Conservation (phyloP, 2,113 vertebrate species). For the Merops nubicus region DNA sequence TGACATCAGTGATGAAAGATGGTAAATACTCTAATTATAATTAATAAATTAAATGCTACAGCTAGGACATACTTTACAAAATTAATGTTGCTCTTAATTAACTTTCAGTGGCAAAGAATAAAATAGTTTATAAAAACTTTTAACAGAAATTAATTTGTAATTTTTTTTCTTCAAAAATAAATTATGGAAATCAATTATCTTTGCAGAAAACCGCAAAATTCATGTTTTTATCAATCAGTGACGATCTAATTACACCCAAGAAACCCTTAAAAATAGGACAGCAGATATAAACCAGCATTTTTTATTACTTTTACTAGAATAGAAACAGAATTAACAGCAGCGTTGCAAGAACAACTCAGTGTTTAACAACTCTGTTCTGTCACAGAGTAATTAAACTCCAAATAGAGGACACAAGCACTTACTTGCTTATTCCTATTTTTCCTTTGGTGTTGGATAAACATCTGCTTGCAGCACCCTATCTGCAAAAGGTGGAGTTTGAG, state of each 20-base stretch:
- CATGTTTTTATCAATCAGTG: neutral
- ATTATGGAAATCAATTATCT: constrained; percentile 16
- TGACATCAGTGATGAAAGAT: neutral
- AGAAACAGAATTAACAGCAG: neutral
- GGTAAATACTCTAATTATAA: constrained; percentile 18
- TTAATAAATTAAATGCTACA: neutral
- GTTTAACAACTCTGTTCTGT: neutral
- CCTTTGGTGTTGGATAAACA: neutral
- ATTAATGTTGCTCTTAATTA: neutral
- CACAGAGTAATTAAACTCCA: neutral
- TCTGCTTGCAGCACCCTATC: neutral
- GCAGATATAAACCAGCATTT: neutral
- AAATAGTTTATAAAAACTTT: neutral
- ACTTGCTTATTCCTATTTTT: neutral
- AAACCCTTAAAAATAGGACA: neutral
- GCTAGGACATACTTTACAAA: neutral
- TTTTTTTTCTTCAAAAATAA: neutral
- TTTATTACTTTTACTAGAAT: neutral
- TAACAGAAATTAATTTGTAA: neutral
- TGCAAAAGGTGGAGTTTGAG: neutral
- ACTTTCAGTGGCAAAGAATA: neutral
- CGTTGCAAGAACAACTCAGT: neutral
- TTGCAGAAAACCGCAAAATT: neutral
- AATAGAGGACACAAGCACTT: neutral
- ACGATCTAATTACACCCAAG: neutral